A percentile compares a stretch with the other conserved stretches of the same genome.
Evolutionary conservation across 2,888 invertebrate species (phyloP).

Genomic region (Drosophila limbata): DNA sequence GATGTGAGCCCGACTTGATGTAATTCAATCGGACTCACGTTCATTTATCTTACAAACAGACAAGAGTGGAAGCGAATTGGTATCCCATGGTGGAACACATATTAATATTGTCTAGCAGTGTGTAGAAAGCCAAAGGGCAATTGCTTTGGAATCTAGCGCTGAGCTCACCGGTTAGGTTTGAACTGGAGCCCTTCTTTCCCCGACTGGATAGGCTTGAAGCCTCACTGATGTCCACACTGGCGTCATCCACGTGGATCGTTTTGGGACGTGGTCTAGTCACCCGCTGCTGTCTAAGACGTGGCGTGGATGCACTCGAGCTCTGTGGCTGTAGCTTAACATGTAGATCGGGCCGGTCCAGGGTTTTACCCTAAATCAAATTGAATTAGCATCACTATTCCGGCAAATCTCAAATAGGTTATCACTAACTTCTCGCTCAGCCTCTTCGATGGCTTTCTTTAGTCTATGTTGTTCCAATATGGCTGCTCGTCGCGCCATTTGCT

Average conservation of each 20-base stretch:
- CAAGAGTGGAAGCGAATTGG: not conserved
- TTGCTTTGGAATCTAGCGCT: not conserved
- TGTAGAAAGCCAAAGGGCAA: not conserved
- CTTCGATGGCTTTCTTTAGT: slow-evolving; percentile 96
- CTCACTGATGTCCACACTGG: slow-evolving; percentile 91
- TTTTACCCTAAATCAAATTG: slow-evolving; percentile 89
- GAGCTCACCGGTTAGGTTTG: slow-evolving; percentile 92
- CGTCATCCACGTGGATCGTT: slow-evolving; percentile 95
- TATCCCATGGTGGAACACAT: not conserved
- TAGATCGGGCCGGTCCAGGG: slow-evolving; percentile 89
- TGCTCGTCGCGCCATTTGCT: slow-evolving; percentile 94
- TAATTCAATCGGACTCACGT: not conserved
- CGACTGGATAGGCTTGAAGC: slow-evolving; percentile 90
- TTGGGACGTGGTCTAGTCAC: slow-evolving; percentile 92
- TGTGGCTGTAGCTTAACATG: slow-evolving; percentile 87
- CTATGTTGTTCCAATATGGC: slow-evolving; percentile 96
- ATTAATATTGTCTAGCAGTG: slow-evolving; percentile 24
- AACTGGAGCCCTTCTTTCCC: slow-evolving; percentile 92
- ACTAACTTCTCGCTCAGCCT: slow-evolving; percentile 93
- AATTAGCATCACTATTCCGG: not conserved
- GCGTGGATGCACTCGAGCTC: slow-evolving; percentile 84
- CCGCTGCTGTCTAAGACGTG: slow-evolving; percentile 89
- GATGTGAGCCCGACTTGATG: not conserved
- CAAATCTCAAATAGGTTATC: rapidly evolving
- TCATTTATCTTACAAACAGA: not conserved